Base-by-base conservation (phyloP, 2,888 invertebrate genomes). In the Scaptomyza caliginosa region DNA sequence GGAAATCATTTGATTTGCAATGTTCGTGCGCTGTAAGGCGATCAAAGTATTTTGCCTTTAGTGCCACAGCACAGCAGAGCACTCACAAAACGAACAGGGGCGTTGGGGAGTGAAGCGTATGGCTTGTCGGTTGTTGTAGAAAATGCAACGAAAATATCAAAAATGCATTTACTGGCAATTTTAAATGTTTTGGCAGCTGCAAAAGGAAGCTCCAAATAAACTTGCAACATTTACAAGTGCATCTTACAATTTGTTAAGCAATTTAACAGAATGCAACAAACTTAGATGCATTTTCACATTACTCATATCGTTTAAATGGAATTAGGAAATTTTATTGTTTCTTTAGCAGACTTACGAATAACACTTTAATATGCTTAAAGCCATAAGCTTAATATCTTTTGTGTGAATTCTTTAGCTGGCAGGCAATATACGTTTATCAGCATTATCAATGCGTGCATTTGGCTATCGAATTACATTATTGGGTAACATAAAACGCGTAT, bases 1-100 rank as follows among this genome's bases (percentile, higher is more conserved):
- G 82, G 82, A 82, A 82, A 82, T 86, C 86, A 86, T 82, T 82
- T 84, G 84, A 86, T 82, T 84, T 84, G 74, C 81, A 75, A 65
- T 69, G 67, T 74, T 86, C 86, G 84, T 86, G 86, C 60, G 21
- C 50, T 67, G 67, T 73, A 80, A 83, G 77, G 86, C 86, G 81
- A 86, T 86, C 81, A 81, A 81, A 81, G 74, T 70, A 67, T 74
- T 81, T 86, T 86, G 64, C 67, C 50, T 72, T 72, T 72, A 28
- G 55, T 48, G 58, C 54, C 64, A 28, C 17, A 24, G n/a, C 58
- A 28, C 30, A n/a, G 30, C 23, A 13, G 13, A 10, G 24, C 24
- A 24, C 7, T 24, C 7, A 8, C 24, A n/a, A 21, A 21, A 21
- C 26, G 26, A 26, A 3, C 6, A 13, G 7, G 32, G 7, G 5